Evolutionary conservation across 2,888 invertebrate species (phyloP), one percentile per base, ranked within the genome.

Genomic region (Megastigmus dorsalis): DNA sequence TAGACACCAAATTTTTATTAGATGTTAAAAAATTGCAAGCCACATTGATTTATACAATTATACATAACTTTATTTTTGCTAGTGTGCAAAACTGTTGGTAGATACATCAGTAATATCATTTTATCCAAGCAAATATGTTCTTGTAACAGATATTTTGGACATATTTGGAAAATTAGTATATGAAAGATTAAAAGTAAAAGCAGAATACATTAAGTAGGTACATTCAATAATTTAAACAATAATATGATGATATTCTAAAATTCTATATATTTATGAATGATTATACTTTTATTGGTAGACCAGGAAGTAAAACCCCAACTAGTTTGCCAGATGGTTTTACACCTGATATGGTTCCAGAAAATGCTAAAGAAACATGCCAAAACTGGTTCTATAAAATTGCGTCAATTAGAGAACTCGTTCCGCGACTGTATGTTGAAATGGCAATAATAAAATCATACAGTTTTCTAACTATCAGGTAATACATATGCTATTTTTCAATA

Each of bases 331-430:
- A 92, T 78, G 91, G 92, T 84, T 95, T 96, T 83, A 93, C 94
- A 63, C 91, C 95, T 0, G 93, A 93, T 79, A 92, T 93, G 89
- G 94, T 97, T 4, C 92, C 93, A 0, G 96, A 96, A 85, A 90
- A 93, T 62, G 97, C 97, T 0, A 96, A 96, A 87, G 98, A 98
- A 89, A 99, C 98, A 0, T 98, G 98, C 85, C 93, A 96, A 79
- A 99, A 99, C 90, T 99, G 99, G 99, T 97, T 99, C 89, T 98
- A 96, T 88, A 99, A 99, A 91, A 96, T 99, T 86, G 97, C 98
- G 0, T 98, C 98, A 0, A 98, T 99, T 81, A 90, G 98, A 78
- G 99, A 99, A 88, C 89, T 99, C 6, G 91, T 99, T 55, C 98
- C 99, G 0, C 90, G 97, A 71, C 90, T 99, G 26, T 99, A 97